phyloP scores from a whole-genome alignment of 2,888 invertebrate species.

The Nycteola revayana region DNA sequence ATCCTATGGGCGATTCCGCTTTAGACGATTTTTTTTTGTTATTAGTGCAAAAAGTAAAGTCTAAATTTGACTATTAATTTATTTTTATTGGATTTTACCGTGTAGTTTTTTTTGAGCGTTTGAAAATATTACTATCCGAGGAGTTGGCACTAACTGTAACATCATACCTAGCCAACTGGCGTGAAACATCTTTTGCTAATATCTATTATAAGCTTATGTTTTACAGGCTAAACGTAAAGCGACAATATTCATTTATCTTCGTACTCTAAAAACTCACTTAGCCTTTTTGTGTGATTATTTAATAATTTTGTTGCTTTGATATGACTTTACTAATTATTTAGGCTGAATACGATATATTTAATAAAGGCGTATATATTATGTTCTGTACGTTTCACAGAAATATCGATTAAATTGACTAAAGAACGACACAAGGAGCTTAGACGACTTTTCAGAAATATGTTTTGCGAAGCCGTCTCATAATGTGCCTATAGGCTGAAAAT shows the following conservation, averaged over 20 bases:
- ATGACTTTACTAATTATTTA: slow-evolving; percentile 6
- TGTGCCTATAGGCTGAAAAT: slow-evolving; percentile 23
- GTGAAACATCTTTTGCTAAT: slow-evolving; percentile 10
- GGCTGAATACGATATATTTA: slow-evolving; percentile 11
- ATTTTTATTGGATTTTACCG: slow-evolving; percentile 9
- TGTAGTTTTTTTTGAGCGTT: slow-evolving; percentile 8
- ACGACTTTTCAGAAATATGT: slow-evolving; percentile 26
- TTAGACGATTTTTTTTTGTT: slow-evolving; percentile 12
- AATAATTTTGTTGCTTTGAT: slow-evolving; percentile 5
- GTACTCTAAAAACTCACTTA: slow-evolving; percentile 7
- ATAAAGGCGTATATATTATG: slow-evolving; percentile 13
- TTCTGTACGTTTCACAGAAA: slow-evolving; percentile 15
- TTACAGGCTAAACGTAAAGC: slow-evolving; percentile 7
- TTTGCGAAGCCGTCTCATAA: too few species aligned
- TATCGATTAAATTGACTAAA: slow-evolving; percentile 17
- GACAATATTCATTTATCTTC: slow-evolving; percentile 10
- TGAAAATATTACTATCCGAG: slow-evolving; percentile 11
- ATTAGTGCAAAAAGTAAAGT: slow-evolving; percentile 10
- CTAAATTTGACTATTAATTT: slow-evolving; percentile 7
- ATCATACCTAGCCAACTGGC: too few species aligned
- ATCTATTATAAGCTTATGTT: slow-evolving; percentile 7
- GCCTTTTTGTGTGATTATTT: slow-evolving; percentile 11
- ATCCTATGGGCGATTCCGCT: too few species aligned
- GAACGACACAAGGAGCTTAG: slow-evolving; percentile 21
- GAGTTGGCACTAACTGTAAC: slow-evolving; percentile 11